Percentiles rank a stretch among this genome's conserved stretches.
Evolutionary conservation across 2,797 vertebrate species (phyloP).

Genomic region (Intellagama lesueurii): DNA sequence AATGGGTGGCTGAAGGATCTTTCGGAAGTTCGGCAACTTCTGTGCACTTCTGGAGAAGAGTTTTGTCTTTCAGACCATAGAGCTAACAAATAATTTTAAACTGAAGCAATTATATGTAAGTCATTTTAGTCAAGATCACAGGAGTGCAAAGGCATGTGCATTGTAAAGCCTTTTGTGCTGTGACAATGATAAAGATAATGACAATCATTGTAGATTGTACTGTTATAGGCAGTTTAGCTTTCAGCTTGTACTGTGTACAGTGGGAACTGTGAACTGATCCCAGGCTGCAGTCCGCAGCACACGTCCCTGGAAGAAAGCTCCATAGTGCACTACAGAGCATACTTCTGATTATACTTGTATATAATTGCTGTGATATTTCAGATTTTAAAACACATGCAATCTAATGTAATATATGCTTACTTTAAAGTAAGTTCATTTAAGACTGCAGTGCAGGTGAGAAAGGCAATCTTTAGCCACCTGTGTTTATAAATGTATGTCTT

Average conservation of each 20-base stretch:
- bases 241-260: background rate
- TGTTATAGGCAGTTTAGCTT: background rate
- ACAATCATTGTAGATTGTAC: background rate
- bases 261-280: background rate
- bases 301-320: background rate
- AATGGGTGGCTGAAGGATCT: background rate
- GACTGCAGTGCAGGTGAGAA: background rate
- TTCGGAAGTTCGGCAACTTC: background rate
- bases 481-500: background rate
- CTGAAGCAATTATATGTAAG: slow-evolving; percentile 32
- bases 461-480: background rate
- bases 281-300: background rate
- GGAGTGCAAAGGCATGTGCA: background rate
- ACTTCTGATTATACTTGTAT: background rate
- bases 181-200: background rate
- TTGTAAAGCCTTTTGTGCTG: background rate
- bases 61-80: slow-evolving; percentile 41
- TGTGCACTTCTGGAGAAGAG: background rate
- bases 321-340: background rate
- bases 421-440: background rate
- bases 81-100: slow-evolving; percentile 33
- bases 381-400: background rate
- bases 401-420: background rate
- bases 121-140: slow-evolving; percentile 28
- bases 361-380: background rate